Conservation (phyloP, 2,797 vertebrate genomes). For the Malacoraja senta region DNA sequence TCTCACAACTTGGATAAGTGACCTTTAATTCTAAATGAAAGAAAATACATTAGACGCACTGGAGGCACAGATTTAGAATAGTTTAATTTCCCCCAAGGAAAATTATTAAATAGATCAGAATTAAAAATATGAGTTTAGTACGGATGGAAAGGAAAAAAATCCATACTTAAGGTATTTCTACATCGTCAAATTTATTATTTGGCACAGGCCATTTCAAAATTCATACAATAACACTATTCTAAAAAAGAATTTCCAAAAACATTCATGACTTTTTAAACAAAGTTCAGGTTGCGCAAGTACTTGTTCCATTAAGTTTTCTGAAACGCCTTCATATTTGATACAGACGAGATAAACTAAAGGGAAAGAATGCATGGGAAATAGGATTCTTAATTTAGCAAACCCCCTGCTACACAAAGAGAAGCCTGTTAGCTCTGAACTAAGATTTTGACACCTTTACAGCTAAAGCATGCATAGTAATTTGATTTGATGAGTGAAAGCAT, state of each 20-base stretch:
- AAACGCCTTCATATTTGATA: neutral
- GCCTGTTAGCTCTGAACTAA: neutral
- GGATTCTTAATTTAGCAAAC: neutral
- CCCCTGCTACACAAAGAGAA: neutral
- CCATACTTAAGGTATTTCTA: neutral
- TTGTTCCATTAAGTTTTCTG: neutral
- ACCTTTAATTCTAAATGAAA: neutral
- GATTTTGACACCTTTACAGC: neutral
- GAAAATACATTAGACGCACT: neutral
- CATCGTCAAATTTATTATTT: neutral
- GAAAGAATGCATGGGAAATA: neutral
- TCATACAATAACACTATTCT: neutral
- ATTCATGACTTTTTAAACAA: neutral
- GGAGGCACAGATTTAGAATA: neutral
- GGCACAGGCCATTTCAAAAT: too few relatives aligned
- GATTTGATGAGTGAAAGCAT: neutral
- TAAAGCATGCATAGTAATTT: neutral
- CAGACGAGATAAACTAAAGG: neutral
- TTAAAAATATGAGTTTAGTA: neutral
- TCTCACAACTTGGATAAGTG: neutral
- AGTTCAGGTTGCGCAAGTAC: neutral
- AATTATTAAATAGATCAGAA: neutral
- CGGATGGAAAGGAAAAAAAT: neutral
- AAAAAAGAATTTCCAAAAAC: conserved; percentile 13
- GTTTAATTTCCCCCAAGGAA: neutral